Conservation (phyloP, 2,113 vertebrate genomes). For the Oncorhynchus gorbuscha region DNA sequence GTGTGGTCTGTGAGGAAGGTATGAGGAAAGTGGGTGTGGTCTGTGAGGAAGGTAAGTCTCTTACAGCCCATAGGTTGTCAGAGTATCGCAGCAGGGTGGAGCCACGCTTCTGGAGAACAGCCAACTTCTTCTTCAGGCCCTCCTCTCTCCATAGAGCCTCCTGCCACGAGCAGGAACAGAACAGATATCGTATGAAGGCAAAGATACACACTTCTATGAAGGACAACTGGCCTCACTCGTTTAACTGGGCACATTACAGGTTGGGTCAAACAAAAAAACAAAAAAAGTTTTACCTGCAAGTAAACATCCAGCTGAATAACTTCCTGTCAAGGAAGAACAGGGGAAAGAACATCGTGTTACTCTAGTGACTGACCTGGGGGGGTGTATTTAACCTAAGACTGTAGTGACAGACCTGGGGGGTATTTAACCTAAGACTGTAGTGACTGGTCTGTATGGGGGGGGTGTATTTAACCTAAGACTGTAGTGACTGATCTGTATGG, state of each 20-base stretch:
- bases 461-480: no score
- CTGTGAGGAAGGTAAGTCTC: not conserved
- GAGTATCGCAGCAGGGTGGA: slow-evolving; percentile 63
- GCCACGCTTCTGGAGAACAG: slow-evolving; percentile 58
- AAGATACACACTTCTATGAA: not conserved
- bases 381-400: no score
- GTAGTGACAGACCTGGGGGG: no score
- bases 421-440: no score
- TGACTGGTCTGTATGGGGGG: no score
- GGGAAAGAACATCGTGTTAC: not conserved
- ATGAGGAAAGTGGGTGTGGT: no score
- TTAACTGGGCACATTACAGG: not conserved
- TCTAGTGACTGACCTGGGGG: not conserved
- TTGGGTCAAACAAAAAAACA: not conserved
- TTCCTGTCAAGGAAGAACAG: slow-evolving; percentile 57
- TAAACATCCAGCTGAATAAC: slow-evolving; percentile 66
- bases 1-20: no score
- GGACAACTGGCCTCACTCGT: not conserved
- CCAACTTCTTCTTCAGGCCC: slow-evolving; percentile 69
- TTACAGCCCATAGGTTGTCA: slow-evolving; percentile 69
- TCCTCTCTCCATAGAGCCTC: slow-evolving; percentile 76
- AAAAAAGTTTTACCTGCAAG: slow-evolving; percentile 65
- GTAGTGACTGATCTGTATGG: no score
- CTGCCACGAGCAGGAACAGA: slow-evolving; percentile 40
- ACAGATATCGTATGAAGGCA: not conserved